phyloP scores from a whole-genome alignment of 2,888 invertebrate species.

The Octonoba sinensis region DNA sequence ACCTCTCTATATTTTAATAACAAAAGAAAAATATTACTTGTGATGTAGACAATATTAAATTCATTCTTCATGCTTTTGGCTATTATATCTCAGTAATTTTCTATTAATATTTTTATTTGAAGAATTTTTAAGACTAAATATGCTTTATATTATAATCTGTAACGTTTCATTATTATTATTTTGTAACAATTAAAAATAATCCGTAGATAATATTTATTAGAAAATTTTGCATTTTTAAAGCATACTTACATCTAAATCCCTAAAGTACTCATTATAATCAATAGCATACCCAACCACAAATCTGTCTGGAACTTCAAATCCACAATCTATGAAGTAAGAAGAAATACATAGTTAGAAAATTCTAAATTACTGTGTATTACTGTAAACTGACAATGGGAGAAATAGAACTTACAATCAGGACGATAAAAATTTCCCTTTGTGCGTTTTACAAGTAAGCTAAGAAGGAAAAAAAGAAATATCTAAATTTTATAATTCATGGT shows the following conservation, averaged over 20 bases:
- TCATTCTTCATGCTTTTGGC: too few species aligned
- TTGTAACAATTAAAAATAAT: too few species aligned
- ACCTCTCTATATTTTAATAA: too few species aligned
- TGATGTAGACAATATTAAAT: too few species aligned
- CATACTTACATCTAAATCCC: slow-evolving; percentile 73
- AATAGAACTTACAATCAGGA: slow-evolving; percentile 72
- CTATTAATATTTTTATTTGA: too few species aligned
- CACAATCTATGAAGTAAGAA: slow-evolving; percentile 70
- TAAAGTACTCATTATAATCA: slow-evolving; percentile 76
- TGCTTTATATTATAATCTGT: too few species aligned
- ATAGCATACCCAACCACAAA: slow-evolving; percentile 76
- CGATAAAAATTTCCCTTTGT: slow-evolving; percentile 70
- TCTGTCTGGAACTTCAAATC: slow-evolving; percentile 75
- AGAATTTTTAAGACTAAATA: too few species aligned
- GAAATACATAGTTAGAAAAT: background rate
- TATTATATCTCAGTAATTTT: too few species aligned
- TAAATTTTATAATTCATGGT: background rate
- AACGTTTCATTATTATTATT: too few species aligned
- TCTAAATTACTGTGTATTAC: background rate
- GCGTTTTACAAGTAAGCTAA: slow-evolving; percentile 72
- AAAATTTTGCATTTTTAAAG: background rate
- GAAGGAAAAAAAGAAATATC: slow-evolving; percentile 58
- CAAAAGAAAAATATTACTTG: too few species aligned
- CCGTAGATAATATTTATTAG: too few species aligned
- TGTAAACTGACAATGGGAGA: background rate